Evolutionary conservation across 2,888 invertebrate species (phyloP), one percentile per base, ranked within the genome.

Genomic region (Digitonthophagus gazella): DNA sequence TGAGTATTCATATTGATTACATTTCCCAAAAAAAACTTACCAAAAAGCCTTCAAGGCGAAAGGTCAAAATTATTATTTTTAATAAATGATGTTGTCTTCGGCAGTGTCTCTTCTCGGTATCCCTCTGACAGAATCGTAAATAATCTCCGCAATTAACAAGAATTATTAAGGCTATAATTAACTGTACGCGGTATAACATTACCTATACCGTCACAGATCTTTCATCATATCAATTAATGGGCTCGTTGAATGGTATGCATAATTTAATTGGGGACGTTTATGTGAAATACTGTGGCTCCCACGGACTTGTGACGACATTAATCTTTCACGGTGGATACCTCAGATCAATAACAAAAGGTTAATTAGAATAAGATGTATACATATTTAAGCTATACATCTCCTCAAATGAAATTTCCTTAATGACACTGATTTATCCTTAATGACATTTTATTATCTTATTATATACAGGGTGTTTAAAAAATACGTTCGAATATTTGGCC

Each of bases 1-100:
- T 18, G 66, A 66, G 66, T 66, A 58, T 28, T 58, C 66, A 67
- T 67, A 67, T 67, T 67, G 63, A 67, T 64, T 63, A 63, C 67
- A 22, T 64, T 44, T n/a, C n/a, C n/a, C n/a, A n/a, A 44, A 44
- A 44, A 11, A 44, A 44, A 11, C 28, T 6, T 44, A 6, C 11
- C 6, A 6, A 11, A 6, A 44, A 44, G 28, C 11, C 28, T 11
- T 11, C 6, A 44, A 44, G 28, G 8, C 28, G 11, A 44, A 44
- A 44, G 28, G 28, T 44, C 28, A 44, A 44, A 44, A 44, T 44
- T 44, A 44, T 44, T 44, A 44, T 11, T 44, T 44, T 44, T 44
- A 44, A 44, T 44, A 44, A 44, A 44, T 44, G 28, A 44, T 44
- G 28, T 44, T 44, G 28, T 44, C 28, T 44, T 44, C 28, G 3